phyloP scores from a whole-genome alignment of 2,113 vertebrate genomes.

The Dipodomys ordii region DNA sequence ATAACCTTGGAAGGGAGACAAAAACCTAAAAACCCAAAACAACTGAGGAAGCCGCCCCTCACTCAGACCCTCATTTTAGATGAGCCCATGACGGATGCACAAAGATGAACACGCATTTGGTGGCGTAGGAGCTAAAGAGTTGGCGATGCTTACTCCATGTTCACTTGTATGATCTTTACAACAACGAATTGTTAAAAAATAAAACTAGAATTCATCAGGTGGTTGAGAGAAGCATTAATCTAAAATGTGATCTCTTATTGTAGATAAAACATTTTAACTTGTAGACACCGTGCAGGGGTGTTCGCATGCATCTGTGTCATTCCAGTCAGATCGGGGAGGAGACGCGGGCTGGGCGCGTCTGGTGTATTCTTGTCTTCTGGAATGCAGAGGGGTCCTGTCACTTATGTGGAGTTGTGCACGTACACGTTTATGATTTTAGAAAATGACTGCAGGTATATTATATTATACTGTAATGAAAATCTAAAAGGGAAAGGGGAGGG shows the following conservation, averaged over 20 bases:
- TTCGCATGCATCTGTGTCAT: background rate
- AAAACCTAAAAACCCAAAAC: background rate
- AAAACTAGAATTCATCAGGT: background rate
- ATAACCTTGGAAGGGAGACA: background rate
- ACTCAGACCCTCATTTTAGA: conserved; percentile 27
- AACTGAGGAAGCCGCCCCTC: background rate
- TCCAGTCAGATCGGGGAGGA: background rate
- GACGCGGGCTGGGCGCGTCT: background rate
- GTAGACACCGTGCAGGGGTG: background rate
- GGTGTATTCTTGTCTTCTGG: background rate
- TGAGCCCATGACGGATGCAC: background rate
- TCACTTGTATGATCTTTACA: background rate
- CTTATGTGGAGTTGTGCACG: background rate
- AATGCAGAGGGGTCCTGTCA: background rate
- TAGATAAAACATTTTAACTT: background rate
- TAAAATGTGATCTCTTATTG: background rate
- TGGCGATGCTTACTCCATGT: background rate
- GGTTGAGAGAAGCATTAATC: background rate
- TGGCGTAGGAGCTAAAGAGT: background rate
- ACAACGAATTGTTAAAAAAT: conserved; percentile 48
- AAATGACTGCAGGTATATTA: background rate
- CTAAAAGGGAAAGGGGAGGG: background rate
- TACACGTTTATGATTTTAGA: background rate
- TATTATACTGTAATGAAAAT: background rate
- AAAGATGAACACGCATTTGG: conserved; percentile 15